These are phyloP conservation scores for Dipodomys ordii DNA, from an alignment of 2,113 vertebrate species.

Conservation along the genomic window DNA sequence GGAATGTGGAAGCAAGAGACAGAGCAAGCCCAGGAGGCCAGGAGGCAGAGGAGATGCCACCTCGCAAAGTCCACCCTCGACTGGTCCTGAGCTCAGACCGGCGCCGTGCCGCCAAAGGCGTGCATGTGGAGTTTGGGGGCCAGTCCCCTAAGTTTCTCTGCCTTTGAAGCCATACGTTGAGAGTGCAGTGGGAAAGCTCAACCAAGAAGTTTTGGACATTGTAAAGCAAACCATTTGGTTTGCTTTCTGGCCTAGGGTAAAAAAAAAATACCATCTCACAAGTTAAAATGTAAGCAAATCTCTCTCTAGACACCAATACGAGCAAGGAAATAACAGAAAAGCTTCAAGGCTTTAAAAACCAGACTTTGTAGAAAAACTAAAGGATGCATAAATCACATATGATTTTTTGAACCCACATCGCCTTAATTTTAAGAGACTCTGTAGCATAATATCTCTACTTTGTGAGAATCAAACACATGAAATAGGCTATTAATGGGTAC, in stretches of 20 bases:
- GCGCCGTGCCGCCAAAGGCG: fast-evolving
- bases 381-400: conserved; percentile 19
- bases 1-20: background rate
- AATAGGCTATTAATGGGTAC: background rate
- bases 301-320: conserved; percentile 41
- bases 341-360: conserved; percentile 15
- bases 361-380: background rate
- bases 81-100: background rate
- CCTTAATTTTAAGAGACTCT: conserved; percentile 64
- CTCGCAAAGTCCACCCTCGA: fast-evolving
- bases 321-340: conserved; percentile 44
- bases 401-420: background rate
- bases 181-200: background rate
- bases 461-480: conserved; percentile 43
- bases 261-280: background rate
- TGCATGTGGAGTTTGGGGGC: too few species aligned
- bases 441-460: conserved; percentile 33
- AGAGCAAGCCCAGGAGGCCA: background rate
- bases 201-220: background rate
- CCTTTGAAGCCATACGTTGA: background rate
- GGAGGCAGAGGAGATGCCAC: background rate
- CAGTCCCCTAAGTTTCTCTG: too few species aligned
- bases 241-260: conserved; percentile 4
- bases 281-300: conserved; percentile 45
- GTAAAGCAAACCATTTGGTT: background rate